phyloP scores from a whole-genome alignment of 1,140 invertebrate genomes.

The Ruditapes philippinarum region DNA sequence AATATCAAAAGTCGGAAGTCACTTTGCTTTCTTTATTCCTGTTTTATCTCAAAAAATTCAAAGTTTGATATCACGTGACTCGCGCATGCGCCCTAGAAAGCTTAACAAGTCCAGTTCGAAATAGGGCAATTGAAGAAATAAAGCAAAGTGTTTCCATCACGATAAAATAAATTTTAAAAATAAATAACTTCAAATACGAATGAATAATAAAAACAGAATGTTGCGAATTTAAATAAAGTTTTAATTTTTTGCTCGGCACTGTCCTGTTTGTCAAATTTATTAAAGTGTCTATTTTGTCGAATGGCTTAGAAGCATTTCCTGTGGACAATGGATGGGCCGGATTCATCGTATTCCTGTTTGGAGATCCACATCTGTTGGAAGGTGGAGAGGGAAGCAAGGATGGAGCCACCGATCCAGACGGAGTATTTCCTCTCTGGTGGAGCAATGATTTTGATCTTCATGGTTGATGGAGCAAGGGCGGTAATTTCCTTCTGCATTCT shows the following conservation, averaged over 20 bases:
- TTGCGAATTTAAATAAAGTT: slow-evolving; percentile 37
- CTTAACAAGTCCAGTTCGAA: slow-evolving; percentile 51
- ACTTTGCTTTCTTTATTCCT: slow-evolving; percentile 53
- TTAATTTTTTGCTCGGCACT: slow-evolving; percentile 92
- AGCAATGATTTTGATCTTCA: slow-evolving; percentile 90
- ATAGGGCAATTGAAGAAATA: slow-evolving; percentile 51
- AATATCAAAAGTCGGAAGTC: slow-evolving; percentile 29
- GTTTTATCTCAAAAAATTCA: not conserved
- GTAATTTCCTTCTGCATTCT: slow-evolving; percentile 87
- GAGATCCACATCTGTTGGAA: slow-evolving; percentile 90
- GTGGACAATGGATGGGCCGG: slow-evolving; percentile 94
- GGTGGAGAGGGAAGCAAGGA: slow-evolving; percentile 89
- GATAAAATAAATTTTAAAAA: slow-evolving; percentile 18
- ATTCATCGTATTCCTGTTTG: slow-evolving; percentile 97
- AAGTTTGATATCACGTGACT: slow-evolving; percentile 16
- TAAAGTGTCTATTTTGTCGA: slow-evolving; percentile 96
- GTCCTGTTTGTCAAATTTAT: slow-evolving; percentile 94
- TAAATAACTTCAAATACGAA: slow-evolving; percentile 42
- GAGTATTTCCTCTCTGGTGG: slow-evolving; percentile 88
- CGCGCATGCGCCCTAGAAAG: slow-evolving; percentile 34
- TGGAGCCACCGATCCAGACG: slow-evolving; percentile 88
- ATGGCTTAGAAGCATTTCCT: slow-evolving; percentile 90
- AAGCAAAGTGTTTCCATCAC: slow-evolving; percentile 49
- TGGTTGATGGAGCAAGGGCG: slow-evolving; percentile 87
- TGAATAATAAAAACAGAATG: slow-evolving; percentile 37